Conservation (phyloP, 2,113 vertebrate genomes). For the Cyprinodon tularosa region DNA sequence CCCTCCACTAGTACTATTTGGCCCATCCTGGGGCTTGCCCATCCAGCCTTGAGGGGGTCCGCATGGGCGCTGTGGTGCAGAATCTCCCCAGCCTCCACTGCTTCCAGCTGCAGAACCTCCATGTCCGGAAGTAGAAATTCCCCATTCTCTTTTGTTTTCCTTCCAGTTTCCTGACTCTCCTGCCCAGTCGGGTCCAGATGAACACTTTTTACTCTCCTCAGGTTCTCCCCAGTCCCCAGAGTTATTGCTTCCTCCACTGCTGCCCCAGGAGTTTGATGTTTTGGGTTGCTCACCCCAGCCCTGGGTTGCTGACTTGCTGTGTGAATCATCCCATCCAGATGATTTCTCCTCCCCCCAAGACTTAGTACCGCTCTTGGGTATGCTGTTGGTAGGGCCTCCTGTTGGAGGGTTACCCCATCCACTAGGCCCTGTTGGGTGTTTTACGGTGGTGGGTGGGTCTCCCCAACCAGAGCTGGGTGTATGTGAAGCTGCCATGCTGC, state of each 20-base stretch:
- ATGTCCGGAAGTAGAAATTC: constrained; percentile 59
- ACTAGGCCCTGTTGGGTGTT: constrained; percentile 84
- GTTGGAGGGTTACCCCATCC: constrained; percentile 86
- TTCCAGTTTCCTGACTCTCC: constrained; percentile 70
- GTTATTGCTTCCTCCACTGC: constrained; percentile 70
- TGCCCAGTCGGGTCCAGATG: constrained; percentile 82
- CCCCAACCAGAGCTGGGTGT: constrained; percentile 80
- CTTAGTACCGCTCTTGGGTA: constrained; percentile 90
- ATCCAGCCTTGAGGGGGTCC: constrained; percentile 87
- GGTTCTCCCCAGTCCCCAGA: constrained; percentile 77
- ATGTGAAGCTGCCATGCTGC: constrained; percentile 73
- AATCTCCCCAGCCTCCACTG: constrained; percentile 86
- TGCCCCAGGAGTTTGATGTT: constrained; percentile 72
- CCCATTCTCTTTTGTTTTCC: constrained; percentile 77
- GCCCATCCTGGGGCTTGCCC: constrained; percentile 88
- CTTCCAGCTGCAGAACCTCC: constrained; percentile 60
- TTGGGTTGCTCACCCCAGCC: constrained; percentile 90
- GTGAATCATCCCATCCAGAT: constrained; percentile 90
- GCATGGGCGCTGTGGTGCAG: constrained; percentile 79
- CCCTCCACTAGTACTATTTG: constrained; percentile 84
- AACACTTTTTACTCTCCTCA: constrained; percentile 77
- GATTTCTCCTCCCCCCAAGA: constrained; percentile 94
- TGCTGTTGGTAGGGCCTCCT: constrained; percentile 78
- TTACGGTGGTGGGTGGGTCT: constrained; percentile 85
- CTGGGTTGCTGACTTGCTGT: constrained; percentile 87